Evolutionary conservation across 2,797 vertebrate genomes (phyloP).

Genomic region (Peromyscus eremicus): DNA sequence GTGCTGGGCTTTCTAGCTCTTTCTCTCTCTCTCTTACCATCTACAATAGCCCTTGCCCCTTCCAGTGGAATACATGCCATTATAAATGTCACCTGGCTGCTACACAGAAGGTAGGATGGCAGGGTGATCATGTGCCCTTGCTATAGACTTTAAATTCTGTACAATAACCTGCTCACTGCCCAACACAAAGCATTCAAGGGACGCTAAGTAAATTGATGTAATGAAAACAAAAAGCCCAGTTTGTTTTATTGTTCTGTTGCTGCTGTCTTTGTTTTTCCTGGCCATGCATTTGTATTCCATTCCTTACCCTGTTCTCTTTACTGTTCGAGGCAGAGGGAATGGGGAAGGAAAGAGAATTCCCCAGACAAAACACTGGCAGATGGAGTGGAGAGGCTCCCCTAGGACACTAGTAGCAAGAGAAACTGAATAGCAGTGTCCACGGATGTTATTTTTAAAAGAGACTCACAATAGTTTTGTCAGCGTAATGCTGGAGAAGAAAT

Average conservation of each 20-base stretch:
- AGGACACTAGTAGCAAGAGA: conserved; percentile 51
- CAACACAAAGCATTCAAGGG: conserved; percentile 4
- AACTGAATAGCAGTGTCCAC: conserved; percentile 52
- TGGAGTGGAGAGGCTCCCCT: conserved; percentile 46
- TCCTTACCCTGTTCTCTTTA: conserved; percentile 64
- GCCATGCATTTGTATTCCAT: conserved; percentile 75
- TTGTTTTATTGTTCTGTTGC: conserved; percentile 50
- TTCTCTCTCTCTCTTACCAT: neutral
- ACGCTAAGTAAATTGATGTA: neutral
- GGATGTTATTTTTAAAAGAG: conserved; percentile 70
- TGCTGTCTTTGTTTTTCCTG: conserved; percentile 79
- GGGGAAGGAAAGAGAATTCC: conserved; percentile 62
- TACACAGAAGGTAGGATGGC: neutral
- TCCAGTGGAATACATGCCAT: neutral
- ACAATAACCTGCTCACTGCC: neutral
- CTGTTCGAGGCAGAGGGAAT: conserved; percentile 51
- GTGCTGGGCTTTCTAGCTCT: neutral
- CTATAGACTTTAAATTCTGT: conserved; percentile 28
- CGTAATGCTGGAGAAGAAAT: conserved; percentile 79
- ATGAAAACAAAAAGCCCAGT: conserved; percentile 62
- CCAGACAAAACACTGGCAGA: conserved; percentile 69
- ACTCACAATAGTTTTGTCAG: conserved; percentile 61
- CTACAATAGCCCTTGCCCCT: neutral
- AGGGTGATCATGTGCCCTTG: neutral
- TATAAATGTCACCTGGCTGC: neutral